Percentiles rank a stretch among this genome's conserved stretches.
Conservation (phyloP, 2,797 vertebrate genomes). For the Arctocebus calabarensis region DNA sequence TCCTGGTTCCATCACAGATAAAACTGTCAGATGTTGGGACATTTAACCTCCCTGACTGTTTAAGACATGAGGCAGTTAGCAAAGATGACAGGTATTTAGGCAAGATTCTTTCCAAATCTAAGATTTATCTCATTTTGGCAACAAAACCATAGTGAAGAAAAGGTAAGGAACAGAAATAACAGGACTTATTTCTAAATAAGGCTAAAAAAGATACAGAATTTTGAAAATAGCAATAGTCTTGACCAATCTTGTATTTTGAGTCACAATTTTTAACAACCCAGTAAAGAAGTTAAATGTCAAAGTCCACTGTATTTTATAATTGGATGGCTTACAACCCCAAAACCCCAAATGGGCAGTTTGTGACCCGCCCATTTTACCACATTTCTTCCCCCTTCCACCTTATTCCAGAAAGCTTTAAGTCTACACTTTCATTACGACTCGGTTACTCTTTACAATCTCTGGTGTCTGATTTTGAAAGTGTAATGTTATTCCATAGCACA, state of each 20-base stretch:
- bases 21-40: not conserved
- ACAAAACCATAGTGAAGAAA: conserved; percentile 10
- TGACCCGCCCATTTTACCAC: not conserved
- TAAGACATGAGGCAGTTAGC: not conserved
- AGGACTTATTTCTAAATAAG: not conserved
- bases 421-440: not conserved
- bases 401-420: not conserved
- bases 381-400: not conserved
- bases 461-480: not conserved
- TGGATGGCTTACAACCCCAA: conserved; percentile 13
- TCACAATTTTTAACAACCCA: conserved; percentile 38
- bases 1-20: not conserved
- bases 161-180: not conserved
- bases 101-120: not conserved
- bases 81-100: not conserved
- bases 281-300: not conserved
- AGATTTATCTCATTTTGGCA: conserved; percentile 22
- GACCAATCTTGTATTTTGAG: not conserved
- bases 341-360: not conserved
- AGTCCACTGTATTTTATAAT: not conserved
- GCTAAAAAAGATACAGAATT: not conserved
- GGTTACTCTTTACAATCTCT: not conserved
- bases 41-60: not conserved
- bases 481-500: not conserved
- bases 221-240: not conserved